Conservation (phyloP, 2,888 invertebrate genomes). For the Scrobipalpa atriplicella region DNA sequence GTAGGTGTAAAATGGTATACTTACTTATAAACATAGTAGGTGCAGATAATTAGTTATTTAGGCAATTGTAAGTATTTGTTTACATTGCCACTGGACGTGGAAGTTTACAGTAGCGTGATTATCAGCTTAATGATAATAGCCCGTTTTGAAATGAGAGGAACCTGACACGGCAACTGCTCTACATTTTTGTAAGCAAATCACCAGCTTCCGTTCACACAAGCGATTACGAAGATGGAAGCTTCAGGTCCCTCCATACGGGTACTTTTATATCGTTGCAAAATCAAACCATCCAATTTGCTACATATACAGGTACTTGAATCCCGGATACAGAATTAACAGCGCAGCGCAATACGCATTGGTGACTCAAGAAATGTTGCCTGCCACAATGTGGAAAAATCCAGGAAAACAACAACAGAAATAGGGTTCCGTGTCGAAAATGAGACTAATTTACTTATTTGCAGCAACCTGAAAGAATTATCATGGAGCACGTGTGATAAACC, state of each 20-base stretch:
- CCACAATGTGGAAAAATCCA: not conserved
- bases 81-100: slow-evolving; percentile 28
- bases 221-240: not conserved
- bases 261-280: slow-evolving; percentile 4
- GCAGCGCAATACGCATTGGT: not conserved
- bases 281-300: slow-evolving; percentile 2
- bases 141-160: slow-evolving; percentile 44
- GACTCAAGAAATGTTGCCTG: not conserved
- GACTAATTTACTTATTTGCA: not conserved
- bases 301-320: not conserved
- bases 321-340: not conserved
- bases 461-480: not conserved
- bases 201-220: slow-evolving; percentile 53
- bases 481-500: not conserved
- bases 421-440: not conserved
- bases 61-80: slow-evolving; percentile 26
- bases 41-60: not conserved
- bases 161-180: slow-evolving; percentile 47
- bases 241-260: slow-evolving; percentile 21
- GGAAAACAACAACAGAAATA: not conserved
- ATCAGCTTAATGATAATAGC: slow-evolving; percentile 42
- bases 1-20: not conserved
- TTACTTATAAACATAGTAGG: no score
- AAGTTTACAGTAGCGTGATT: slow-evolving; percentile 44
- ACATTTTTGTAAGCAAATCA: slow-evolving; percentile 49